These are phyloP conservation scores for Heteronetta atricapilla DNA, from an alignment of 2,113 vertebrate genomes.

Conservation along the genomic window DNA sequence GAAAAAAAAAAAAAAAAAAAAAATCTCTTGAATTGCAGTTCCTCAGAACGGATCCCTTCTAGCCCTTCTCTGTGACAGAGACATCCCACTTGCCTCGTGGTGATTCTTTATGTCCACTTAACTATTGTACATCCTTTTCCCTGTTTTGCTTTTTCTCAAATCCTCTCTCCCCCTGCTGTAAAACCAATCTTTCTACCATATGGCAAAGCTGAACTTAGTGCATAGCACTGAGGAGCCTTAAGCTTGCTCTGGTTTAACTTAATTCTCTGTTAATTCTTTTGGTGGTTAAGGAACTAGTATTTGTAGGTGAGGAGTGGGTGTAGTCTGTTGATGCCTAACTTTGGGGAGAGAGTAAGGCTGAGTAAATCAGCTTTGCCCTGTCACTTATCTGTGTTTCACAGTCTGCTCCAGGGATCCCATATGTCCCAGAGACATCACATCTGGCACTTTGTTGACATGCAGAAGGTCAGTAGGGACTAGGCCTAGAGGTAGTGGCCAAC, in stretches of 20 bases:
- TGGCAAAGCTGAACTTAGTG: background rate
- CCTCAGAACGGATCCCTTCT: background rate
- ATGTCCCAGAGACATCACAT: background rate
- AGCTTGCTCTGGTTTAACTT: background rate
- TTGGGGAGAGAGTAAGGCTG: background rate
- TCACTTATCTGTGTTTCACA: background rate
- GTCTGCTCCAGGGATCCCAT: background rate
- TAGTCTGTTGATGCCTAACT: background rate
- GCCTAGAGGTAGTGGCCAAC: background rate
- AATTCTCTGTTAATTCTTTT: background rate
- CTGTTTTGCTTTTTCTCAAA: background rate
- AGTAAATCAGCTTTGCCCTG: constrained; percentile 4
- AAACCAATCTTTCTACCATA: background rate
- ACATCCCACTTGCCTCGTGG: background rate
- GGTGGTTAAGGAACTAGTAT: background rate
- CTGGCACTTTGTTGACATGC: background rate
- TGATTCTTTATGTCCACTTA: background rate
- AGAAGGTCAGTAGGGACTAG: constrained; percentile 19
- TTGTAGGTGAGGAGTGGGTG: background rate
- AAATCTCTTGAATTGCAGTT: background rate
- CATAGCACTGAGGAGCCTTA: background rate
- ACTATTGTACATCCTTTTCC: background rate
- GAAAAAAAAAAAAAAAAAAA: background rate
- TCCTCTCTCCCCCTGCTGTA: background rate
- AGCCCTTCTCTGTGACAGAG: background rate